phyloP scores from a whole-genome alignment of 2,113 vertebrate genomes.

The Microtus richardsoni region DNA sequence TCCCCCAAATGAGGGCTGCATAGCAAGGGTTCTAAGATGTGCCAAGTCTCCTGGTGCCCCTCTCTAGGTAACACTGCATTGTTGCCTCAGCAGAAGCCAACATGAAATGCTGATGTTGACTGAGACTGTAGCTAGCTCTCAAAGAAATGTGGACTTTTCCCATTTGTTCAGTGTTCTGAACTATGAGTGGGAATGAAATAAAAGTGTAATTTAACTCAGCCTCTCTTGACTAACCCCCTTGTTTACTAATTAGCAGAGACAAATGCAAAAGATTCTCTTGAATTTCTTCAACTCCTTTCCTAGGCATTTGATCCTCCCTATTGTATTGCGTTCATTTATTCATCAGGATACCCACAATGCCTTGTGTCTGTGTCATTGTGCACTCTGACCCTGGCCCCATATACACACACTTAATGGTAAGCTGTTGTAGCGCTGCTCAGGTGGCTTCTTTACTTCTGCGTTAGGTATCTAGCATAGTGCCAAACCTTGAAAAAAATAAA shows the following conservation, averaged over 20 bases:
- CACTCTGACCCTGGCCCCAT: not conserved
- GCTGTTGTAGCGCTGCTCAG: not conserved
- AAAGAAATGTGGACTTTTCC: not conserved
- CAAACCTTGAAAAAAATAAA: not conserved
- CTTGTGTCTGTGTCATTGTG: not conserved
- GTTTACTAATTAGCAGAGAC: conserved; percentile 39
- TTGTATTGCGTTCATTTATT: not conserved
- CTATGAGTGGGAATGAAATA: not conserved
- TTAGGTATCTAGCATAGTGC: not conserved
- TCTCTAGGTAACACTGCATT: not conserved
- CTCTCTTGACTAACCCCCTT: not conserved
- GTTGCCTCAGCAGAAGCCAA: not conserved
- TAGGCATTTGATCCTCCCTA: not conserved
- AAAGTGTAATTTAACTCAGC: conserved; percentile 17
- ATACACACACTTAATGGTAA: not conserved
- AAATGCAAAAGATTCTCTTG: not conserved
- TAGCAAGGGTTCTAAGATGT: not conserved
- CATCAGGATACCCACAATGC: not conserved
- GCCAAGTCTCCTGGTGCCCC: not conserved
- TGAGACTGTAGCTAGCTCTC: not conserved
- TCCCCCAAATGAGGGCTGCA: not conserved
- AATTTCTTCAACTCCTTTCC: not conserved
- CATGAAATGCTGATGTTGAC: not conserved
- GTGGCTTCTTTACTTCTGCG: not conserved
- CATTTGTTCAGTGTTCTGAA: not conserved